Evolutionary conservation across 2,797 vertebrate genomes (phyloP).

Genomic region (Gymnothorax reevesii): DNA sequence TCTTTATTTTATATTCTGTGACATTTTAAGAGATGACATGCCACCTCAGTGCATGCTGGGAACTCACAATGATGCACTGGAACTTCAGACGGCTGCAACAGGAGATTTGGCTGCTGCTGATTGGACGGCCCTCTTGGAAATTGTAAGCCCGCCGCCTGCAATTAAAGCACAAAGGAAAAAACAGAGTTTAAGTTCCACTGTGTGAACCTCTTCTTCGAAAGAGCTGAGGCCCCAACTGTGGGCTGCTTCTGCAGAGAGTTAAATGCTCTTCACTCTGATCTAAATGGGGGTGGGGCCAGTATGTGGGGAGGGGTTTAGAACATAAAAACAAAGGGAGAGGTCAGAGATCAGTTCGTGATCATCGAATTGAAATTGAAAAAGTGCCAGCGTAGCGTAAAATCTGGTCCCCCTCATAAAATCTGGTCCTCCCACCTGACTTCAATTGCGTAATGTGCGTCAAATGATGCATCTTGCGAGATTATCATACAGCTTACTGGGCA

Average conservation of each 20-base stretch:
- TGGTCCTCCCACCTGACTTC: too few species aligned
- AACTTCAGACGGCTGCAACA: constrained; percentile 68
- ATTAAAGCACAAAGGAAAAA: too few species aligned
- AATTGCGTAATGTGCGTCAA: too few species aligned
- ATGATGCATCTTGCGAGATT: too few species aligned
- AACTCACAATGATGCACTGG: constrained; percentile 75
- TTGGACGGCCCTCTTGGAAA: constrained; percentile 50
- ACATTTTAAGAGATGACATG: neutral
- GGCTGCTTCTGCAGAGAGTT: neutral
- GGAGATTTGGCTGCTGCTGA: constrained; percentile 49
- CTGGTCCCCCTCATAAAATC: too few species aligned
- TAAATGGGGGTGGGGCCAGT: neutral
- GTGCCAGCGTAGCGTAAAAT: too few species aligned
- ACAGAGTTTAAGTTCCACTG: neutral
- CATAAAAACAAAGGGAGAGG: neutral
- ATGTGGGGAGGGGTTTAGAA: neutral
- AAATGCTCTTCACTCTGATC: neutral
- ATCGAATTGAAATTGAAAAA: too few species aligned
- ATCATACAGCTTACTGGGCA: too few species aligned
- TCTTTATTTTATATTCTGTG: neutral
- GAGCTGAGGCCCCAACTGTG: neutral
- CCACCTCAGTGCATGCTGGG: neutral
- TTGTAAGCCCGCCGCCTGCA: constrained; percentile 53
- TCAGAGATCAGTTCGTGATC: too few species aligned
- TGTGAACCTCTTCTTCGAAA: neutral